Evolutionary conservation across 2,888 invertebrate genomes (phyloP).

Genomic region (Acrobasis consociella): DNA sequence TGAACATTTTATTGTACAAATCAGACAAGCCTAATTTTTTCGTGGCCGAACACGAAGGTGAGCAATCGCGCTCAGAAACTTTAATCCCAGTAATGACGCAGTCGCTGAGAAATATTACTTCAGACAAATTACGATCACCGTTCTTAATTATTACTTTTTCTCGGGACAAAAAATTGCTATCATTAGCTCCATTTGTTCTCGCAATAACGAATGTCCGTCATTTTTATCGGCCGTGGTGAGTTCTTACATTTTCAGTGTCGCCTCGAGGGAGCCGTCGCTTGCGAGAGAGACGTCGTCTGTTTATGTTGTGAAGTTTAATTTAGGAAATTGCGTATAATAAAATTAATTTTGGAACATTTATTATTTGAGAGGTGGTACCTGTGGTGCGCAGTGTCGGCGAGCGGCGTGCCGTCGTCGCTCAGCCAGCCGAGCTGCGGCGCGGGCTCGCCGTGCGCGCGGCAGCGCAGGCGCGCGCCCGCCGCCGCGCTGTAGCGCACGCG

Average conservation of each 20-base stretch:
- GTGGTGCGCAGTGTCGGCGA: constrained; percentile 44
- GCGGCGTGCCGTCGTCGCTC: constrained; percentile 45
- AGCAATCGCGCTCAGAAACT: not conserved
- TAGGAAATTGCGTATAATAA: not conserved
- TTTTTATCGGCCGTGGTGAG: constrained; percentile 21
- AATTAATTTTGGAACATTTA: not conserved
- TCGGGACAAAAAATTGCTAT: constrained; percentile 32
- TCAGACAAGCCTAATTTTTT: not conserved
- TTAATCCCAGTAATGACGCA: not conserved
- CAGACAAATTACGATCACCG: constrained; percentile 44
- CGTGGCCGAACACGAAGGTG: not conserved
- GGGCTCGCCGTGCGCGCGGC: constrained; percentile 55
- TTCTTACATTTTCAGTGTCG: constrained; percentile 1
- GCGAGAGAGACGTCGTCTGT: not conserved
- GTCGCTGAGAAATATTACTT: constrained; percentile 27
- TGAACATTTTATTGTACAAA: no score
- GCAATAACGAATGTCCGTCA: constrained; percentile 18
- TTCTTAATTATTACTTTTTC: constrained; percentile 42
- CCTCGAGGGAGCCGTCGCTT: not conserved
- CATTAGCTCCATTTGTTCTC: constrained; percentile 34
- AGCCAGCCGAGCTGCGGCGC: constrained; percentile 55
- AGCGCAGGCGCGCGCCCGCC: constrained; percentile 48
- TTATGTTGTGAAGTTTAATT: constrained; percentile 5
- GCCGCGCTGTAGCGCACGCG: constrained; percentile 47
- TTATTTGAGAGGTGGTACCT: constrained; percentile 38